Conservation (phyloP, 2,113 vertebrate genomes). For the Sylvilagus bachmani region DNA sequence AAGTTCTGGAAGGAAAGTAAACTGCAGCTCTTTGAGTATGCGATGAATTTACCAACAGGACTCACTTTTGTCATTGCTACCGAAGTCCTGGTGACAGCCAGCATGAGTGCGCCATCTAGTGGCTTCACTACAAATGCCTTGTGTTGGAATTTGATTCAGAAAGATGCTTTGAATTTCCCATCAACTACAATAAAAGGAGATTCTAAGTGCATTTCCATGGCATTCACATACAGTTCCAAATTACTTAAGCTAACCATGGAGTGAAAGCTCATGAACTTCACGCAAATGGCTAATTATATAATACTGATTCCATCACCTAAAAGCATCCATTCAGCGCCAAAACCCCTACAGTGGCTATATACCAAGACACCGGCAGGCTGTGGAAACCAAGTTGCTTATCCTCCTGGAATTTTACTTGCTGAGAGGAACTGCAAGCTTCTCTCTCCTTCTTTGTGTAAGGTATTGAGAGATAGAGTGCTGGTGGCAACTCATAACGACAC, state of each 20-base stretch:
- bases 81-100: rapidly evolving
- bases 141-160: not conserved
- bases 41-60: rapidly evolving
- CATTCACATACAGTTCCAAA: not conserved
- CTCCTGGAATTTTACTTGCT: not conserved
- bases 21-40: not conserved
- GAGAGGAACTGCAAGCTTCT: not conserved
- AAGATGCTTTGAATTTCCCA: not conserved
- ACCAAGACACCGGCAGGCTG: not conserved
- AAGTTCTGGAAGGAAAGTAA: not conserved
- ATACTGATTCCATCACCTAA: not conserved
- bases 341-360: not conserved
- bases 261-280: not conserved
- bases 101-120: slow-evolving; percentile 83
- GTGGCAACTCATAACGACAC: not conserved
- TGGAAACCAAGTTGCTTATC: too few relatives aligned
- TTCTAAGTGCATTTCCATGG: not conserved
- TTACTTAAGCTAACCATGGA: not conserved
- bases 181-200: not conserved
- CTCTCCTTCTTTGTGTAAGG: not conserved
- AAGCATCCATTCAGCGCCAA: not conserved
- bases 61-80: not conserved
- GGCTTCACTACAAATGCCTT: not conserved
- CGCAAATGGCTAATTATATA: not conserved
- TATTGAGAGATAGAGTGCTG: not conserved